These are phyloP conservation scores for Dicerorhinus sumatrensis DNA, from an alignment of 2,113 vertebrate genomes.

Conservation along the genomic window DNA sequence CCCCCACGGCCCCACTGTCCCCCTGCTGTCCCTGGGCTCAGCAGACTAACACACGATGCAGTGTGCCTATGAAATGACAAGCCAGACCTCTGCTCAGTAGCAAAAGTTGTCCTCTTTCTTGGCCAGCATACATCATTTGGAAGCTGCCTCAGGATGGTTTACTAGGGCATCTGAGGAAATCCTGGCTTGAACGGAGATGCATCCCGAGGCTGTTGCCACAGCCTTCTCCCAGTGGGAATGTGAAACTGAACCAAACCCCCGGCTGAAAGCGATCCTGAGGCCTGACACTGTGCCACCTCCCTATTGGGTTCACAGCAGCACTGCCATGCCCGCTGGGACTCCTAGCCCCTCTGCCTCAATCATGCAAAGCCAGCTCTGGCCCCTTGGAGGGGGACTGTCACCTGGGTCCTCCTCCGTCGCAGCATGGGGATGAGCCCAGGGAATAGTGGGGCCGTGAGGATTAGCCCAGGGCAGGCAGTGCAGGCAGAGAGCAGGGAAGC, in stretches of 20 bases:
- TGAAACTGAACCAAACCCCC: neutral
- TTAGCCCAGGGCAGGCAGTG: neutral
- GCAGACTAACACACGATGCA: neutral
- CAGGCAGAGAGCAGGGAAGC: neutral
- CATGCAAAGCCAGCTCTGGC: neutral
- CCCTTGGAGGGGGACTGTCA: neutral
- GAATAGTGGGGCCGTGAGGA: neutral
- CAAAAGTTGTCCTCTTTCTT: neutral
- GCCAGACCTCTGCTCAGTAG: too few relatives aligned
- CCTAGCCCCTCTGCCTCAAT: neutral
- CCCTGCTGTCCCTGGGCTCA: neutral
- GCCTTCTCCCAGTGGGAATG: neutral
- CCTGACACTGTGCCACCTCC: neutral
- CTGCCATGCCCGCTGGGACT: neutral
- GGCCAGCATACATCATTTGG: neutral
- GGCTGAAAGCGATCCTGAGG: neutral
- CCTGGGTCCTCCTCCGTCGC: neutral
- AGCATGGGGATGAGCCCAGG: neutral
- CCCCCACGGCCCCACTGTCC: neutral
- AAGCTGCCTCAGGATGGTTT: neutral
- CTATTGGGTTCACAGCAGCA: neutral
- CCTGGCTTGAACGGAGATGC: neutral
- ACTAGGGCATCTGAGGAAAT: neutral
- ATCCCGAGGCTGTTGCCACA: neutral
- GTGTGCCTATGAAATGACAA: accelerated